Percentiles rank a stretch among this genome's conserved stretches.
Evolutionary conservation across 2,888 invertebrate genomes (phyloP).

Genomic region (Acanthoscelides obtectus): DNA sequence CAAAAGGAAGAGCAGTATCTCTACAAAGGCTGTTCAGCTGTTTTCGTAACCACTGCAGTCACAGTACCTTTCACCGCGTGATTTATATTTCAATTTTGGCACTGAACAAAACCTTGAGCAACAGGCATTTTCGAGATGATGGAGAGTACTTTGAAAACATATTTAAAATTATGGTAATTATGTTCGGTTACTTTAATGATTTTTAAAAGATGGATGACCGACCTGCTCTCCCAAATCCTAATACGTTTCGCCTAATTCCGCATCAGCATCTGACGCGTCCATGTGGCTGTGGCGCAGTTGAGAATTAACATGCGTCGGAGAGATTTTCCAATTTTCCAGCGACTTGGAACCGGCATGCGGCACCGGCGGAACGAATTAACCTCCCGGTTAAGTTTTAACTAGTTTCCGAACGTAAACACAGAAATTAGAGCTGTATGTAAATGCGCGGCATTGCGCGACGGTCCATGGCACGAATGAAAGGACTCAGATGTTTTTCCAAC

Average conservation of each 20-base stretch:
- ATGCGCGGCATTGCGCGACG: conserved; percentile 8
- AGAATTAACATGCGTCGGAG: conserved; percentile 2
- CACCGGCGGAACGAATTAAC: conserved; percentile 15
- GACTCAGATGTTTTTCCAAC: not conserved
- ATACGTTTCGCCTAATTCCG: not conserved
- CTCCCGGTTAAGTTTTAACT: conserved; percentile 16
- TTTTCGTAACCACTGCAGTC: too few species aligned
- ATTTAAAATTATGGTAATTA: too few species aligned
- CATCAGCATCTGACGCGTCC: not conserved
- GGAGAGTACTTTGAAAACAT: too few species aligned
- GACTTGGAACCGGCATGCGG: conserved; percentile 14
- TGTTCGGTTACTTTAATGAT: too few species aligned
- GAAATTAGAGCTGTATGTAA: conserved; percentile 17
- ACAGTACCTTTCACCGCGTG: too few species aligned
- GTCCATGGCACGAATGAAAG: not conserved
- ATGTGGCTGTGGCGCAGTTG: not conserved
- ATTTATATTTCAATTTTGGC: too few species aligned
- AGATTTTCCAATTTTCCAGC: conserved; percentile 19
- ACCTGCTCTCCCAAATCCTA: not conserved
- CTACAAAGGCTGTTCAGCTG: too few species aligned
- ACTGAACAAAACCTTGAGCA: too few species aligned
- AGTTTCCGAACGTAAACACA: conserved; percentile 19
- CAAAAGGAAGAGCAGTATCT: too few species aligned
- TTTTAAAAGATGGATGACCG: too few species aligned
- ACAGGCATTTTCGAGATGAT: too few species aligned